Percentiles rank a stretch among this genome's conserved stretches.
Evolutionary conservation across 2,888 invertebrate genomes (phyloP).

Genomic region (Yponomeuta malinellus): DNA sequence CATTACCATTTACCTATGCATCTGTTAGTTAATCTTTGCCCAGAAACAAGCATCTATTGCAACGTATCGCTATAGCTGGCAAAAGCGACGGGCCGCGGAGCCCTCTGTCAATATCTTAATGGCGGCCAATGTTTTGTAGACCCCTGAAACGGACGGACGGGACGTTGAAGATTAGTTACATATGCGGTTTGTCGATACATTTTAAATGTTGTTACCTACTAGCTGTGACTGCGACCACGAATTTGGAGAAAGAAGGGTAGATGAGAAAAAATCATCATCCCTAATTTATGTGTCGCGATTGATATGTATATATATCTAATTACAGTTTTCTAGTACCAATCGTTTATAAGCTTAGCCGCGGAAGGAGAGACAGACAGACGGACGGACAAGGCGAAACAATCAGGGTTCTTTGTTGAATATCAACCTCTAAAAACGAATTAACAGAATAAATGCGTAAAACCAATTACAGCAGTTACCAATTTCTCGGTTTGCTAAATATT

Average conservation of each 20-base stretch:
- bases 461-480: neutral
- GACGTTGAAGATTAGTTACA: neutral
- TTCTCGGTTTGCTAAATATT: neutral
- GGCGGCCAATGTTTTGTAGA: constrained; percentile 39
- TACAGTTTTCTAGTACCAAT: too few relatives aligned
- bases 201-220: too few relatives aligned
- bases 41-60: constrained; percentile 18
- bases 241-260: too few relatives aligned
- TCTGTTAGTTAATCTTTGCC: neutral
- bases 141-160: neutral
- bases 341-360: too few relatives aligned
- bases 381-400: too few relatives aligned
- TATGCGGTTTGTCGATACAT: neutral
- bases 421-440: neutral
- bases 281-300: too few relatives aligned
- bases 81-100: neutral
- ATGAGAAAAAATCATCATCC: too few relatives aligned
- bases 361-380: too few relatives aligned
- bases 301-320: too few relatives aligned
- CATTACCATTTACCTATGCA: too few relatives aligned
- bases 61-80: constrained; percentile 15
- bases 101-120: constrained; percentile 66
- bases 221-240: too few relatives aligned
- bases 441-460: neutral
- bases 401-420: too few relatives aligned